These are phyloP conservation scores for Motacilla alba DNA, from an alignment of 2,113 vertebrate genomes.

Conservation along the genomic window DNA sequence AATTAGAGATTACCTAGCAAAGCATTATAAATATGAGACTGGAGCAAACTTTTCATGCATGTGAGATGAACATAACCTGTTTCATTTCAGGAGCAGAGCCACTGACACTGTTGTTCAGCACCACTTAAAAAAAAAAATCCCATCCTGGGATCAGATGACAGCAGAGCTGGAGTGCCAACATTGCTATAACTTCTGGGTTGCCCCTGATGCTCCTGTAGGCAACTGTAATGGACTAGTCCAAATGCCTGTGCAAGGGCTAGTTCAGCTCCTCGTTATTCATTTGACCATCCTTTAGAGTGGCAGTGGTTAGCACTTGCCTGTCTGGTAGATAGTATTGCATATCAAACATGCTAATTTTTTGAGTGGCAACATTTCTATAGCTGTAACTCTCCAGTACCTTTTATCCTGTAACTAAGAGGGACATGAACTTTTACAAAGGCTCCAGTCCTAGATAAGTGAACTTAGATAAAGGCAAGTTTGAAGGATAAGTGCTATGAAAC, in stretches of 20 bases:
- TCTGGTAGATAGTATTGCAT: background rate
- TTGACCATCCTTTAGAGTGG: background rate
- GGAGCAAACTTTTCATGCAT: background rate
- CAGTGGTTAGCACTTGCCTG: background rate
- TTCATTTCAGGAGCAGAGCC: background rate
- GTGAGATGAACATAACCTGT: background rate
- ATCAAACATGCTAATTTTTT: background rate
- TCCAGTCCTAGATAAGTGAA: background rate
- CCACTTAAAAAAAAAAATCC: background rate
- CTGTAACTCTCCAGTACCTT: background rate
- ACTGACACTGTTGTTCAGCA: background rate
- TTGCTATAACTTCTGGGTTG: background rate
- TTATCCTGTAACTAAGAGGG: background rate
- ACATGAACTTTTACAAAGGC: background rate
- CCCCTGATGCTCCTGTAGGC: background rate
- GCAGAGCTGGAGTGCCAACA: background rate
- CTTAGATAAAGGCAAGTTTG: background rate
- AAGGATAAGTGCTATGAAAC: background rate
- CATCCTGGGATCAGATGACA: background rate
- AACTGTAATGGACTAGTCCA: background rate
- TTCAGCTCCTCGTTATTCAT: background rate
- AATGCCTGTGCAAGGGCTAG: background rate
- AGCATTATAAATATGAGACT: background rate
- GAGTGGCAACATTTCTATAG: background rate
- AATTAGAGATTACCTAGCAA: background rate